phyloP scores from a whole-genome alignment of 2,888 invertebrate species.

The Agriopis leucophaearia region DNA sequence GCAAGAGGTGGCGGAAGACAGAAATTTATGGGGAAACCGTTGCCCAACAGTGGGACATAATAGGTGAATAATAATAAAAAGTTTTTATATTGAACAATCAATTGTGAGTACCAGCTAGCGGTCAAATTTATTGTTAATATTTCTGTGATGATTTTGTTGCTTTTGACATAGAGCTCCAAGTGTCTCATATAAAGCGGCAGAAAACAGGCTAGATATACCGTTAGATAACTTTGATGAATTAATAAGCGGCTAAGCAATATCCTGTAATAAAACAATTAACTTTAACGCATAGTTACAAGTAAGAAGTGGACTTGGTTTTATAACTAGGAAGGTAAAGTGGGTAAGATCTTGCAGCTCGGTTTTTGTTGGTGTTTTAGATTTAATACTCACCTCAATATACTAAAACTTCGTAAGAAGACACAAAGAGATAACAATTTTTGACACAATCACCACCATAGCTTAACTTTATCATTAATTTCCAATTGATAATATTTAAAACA shows the following conservation, averaged over 20 bases:
- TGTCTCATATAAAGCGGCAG: slow-evolving; percentile 11
- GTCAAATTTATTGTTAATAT: not conserved
- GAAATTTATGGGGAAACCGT: too few species aligned
- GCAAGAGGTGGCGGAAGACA: too few species aligned
- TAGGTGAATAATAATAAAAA: too few species aligned
- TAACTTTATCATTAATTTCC: slow-evolving; percentile 1
- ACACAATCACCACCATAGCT: slow-evolving; percentile 10
- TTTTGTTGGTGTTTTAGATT: not conserved
- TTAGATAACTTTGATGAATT: slow-evolving; percentile 20
- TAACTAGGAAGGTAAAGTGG: not conserved
- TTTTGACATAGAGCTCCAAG: not conserved
- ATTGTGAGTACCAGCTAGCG: not conserved
- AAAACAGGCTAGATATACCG: slow-evolving; percentile 15
- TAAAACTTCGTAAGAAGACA: slow-evolving; percentile 11
- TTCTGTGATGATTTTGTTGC: not conserved
- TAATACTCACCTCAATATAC: slow-evolving; percentile 24
- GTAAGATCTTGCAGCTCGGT: not conserved
- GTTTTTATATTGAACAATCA: not conserved
- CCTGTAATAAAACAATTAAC: slow-evolving; percentile 27
- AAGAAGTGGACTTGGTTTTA: not conserved
- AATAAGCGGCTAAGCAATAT: slow-evolving; percentile 20
- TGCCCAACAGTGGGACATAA: too few species aligned
- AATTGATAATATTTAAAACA: not conserved
- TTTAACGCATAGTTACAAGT: not conserved
- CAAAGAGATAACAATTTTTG: slow-evolving; percentile 7